Evolutionary conservation across 2,888 invertebrate genomes (phyloP), one percentile per base, ranked within the genome.

Genomic region (Lamellibrachia columna): DNA sequence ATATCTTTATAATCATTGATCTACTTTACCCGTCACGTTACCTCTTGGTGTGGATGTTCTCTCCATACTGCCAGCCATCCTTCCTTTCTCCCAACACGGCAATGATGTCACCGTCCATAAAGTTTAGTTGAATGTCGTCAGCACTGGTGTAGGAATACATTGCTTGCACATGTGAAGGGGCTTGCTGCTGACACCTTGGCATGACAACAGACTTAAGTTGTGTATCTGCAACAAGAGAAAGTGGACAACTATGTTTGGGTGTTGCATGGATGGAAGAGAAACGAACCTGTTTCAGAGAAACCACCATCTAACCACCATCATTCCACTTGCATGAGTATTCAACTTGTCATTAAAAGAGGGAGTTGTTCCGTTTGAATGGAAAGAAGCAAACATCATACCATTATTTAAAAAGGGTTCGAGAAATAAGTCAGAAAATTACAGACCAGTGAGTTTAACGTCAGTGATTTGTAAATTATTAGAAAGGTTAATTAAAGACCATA

Each of bases 1-100:
- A 40, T 40, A 40, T 40, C 40, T 40, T 55, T 55, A 9, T 55
- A 55, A 55, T 55, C 55, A 9, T 9, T 9, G 3, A 75, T n/a
- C 75, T 22, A 75, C 75, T 22, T 22, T 6, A 22, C n/a, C 3
- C 22, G 0, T 22, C 22, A 7, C 91, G 94, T 93, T 94, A 96
- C 96, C 95, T 98, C 96, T 98, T 98, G n/a, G 98, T 98, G 93
- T 98, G 97, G 94, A 98, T 97, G 97, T 99, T 99, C 96, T 99
- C 98, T n/a, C 99, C 99, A 95, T 98, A 99, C 97, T 99, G 99
- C 99, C 99, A 99, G 53, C 99, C 99, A 96, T 99, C 99, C 94
- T 98, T 98, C 94, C 98, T 97, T 95, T 98, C 98, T 52, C 99
- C 99, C 95, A 98, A 98, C 94, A 99, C 97, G 8, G 98, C 98